Base-by-base conservation (phyloP, 2,888 invertebrate species). In the Silvanus unidentatus region DNA sequence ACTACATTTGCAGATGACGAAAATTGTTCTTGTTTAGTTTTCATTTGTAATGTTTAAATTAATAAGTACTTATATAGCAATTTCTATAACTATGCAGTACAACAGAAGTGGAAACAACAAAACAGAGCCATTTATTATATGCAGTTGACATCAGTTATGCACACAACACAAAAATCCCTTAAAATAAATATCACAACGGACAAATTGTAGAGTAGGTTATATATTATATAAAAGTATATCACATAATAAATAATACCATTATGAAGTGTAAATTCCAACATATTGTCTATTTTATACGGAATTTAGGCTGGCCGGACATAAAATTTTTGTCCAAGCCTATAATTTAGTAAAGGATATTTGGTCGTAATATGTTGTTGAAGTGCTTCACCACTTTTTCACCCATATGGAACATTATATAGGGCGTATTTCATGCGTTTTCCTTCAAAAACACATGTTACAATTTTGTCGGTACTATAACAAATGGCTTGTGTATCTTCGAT, bases 251-350 rank as follows among this genome's bases (percentile, higher is more conserved):
- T 22, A 22, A 22, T 22, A 22, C 8, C 4, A 8, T 22, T 22
- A 22, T 22, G 22, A 8, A 22, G 22, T 22, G 22, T 5, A 22
- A 22, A 22, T 22, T 22, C 8, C 22, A 22, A 22, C 22, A 22
- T 22, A 22, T 3, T 22, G 22, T 8, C 22, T 22, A 22, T 32
- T 3, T 32, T 32, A n/a, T 32, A 5, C 32, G 32, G 11, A 8
- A 9, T 12, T 32, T 32, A 32, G 13, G 5, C 37, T 15, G 13
- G 15, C 37, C 4, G 5, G 15, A n/a, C 37, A 15, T 13, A 32
- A n/a, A n/a, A 12, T 37, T 43, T 38, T 39, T 16, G 34, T n/a
- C 15, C 29, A 15, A 43, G 43, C 39, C 43, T 39, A 39, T 43
- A 38, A 28, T 43, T 43, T 38, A n/a, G 15, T 22, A 27, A 43